Conservation (phyloP, 2,888 invertebrate genomes). For the Cryptus armator region DNA sequence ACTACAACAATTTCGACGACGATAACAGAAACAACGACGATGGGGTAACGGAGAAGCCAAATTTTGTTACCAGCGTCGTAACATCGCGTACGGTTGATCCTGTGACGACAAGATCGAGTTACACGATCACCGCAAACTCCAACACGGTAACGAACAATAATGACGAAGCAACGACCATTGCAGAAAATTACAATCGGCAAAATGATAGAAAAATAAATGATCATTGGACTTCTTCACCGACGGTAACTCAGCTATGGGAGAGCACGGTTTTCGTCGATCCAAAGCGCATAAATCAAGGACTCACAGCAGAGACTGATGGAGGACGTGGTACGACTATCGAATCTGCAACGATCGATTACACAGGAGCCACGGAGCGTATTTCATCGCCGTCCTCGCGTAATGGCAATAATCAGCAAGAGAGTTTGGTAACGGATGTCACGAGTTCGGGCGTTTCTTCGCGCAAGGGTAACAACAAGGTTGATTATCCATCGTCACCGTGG, state of each 20-base stretch:
- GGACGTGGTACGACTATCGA: conserved; percentile 69
- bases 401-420: conserved; percentile 63
- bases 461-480: conserved; percentile 78
- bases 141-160: conserved; percentile 54
- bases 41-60: conserved; percentile 67
- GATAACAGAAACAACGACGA: background rate
- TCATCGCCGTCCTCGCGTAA: conserved; percentile 21
- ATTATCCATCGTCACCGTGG: conserved; percentile 75
- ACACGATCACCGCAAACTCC: conserved; percentile 19
- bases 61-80: conserved; percentile 27
- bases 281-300: conserved; percentile 89
- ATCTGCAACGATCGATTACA: conserved; percentile 75
- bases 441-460: conserved; percentile 78
- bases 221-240: conserved; percentile 86
- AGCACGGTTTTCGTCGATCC: conserved; percentile 91
- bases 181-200: conserved; percentile 61
- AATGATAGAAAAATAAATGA: conserved; percentile 82
- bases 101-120: conserved; percentile 21
- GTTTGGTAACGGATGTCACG: conserved; percentile 73
- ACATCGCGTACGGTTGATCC: conserved; percentile 64
- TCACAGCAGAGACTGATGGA: conserved; percentile 85
- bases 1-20: conserved; percentile 67
- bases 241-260: conserved; percentile 88
- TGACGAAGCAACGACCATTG: conserved; percentile 40
- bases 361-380: conserved; percentile 63